phyloP scores from a whole-genome alignment of 2,888 invertebrate species.

The Ichneumoninae sp. region DNA sequence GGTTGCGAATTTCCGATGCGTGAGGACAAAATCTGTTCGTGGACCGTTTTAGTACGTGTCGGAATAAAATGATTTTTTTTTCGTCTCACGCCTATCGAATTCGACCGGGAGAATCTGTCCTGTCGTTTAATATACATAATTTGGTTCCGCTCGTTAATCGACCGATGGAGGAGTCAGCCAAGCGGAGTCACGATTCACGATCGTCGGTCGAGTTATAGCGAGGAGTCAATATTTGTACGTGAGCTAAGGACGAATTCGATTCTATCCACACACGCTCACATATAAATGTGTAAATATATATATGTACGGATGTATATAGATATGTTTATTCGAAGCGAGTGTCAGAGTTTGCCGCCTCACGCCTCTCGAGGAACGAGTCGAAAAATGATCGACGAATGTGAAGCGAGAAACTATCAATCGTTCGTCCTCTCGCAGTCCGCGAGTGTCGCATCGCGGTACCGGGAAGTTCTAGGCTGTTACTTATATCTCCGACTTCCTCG shows the following conservation, averaged over 20 bases:
- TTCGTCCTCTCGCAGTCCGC: conserved; percentile 29
- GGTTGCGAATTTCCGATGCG: no score
- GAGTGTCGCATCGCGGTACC: conserved; percentile 11
- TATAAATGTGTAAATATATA: conserved; percentile 9
- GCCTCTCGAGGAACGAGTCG: conserved; percentile 9
- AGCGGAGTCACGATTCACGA: conserved; percentile 41
- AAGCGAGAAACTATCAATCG: conserved; percentile 56
- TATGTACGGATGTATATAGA: not conserved
- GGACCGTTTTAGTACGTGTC: no score
- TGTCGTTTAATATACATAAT: conserved; percentile 30
- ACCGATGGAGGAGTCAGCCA: conserved; percentile 9
- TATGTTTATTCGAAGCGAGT: conserved; percentile 53
- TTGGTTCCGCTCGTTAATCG: conserved; percentile 33
- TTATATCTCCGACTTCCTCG: not conserved
- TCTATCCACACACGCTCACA: not conserved
- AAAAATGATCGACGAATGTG: conserved; percentile 45
- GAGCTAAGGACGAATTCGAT: conserved; percentile 45
- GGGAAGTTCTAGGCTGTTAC: not conserved
- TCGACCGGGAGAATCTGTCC: not conserved
- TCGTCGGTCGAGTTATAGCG: conserved; percentile 31
- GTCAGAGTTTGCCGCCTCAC: conserved; percentile 29
- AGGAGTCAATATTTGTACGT: conserved; percentile 57
- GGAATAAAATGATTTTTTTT: no score
- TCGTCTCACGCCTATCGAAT: not conserved
- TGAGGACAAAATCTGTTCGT: no score